A percentile compares a stretch with the other conserved stretches of the same genome.
Evolutionary conservation across 2,797 vertebrate genomes (phyloP).

Genomic region (Brachymystax lenok): DNA sequence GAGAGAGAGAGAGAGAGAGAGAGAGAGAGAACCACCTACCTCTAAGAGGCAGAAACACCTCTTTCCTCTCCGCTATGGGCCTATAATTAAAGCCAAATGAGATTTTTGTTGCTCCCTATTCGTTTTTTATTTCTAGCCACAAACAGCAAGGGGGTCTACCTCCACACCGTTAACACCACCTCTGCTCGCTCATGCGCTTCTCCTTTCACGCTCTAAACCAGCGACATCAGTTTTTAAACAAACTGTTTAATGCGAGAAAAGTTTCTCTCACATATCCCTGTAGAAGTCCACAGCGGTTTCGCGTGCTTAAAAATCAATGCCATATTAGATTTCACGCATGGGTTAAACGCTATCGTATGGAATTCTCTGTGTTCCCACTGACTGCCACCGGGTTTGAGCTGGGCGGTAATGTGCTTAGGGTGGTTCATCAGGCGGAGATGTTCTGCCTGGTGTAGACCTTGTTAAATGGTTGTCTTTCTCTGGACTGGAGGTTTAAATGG

Average conservation of each 20-base stretch:
- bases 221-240: slow-evolving; percentile 7
- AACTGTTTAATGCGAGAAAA: slow-evolving; percentile 24
- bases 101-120: slow-evolving; percentile 50
- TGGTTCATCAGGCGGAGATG: background rate
- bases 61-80: slow-evolving; percentile 13
- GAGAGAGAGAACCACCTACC: slow-evolving; percentile 51
- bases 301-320: slow-evolving; percentile 35
- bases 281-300: slow-evolving; percentile 9
- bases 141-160: slow-evolving; percentile 27
- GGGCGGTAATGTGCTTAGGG: slow-evolving; percentile 23
- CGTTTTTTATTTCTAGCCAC: slow-evolving; percentile 52
- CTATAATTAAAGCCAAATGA: slow-evolving; percentile 56
- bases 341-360: slow-evolving; percentile 23
- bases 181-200: background rate
- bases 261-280: background rate
- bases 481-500: slow-evolving; percentile 23
- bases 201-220: slow-evolving; percentile 16
- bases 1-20: slow-evolving; percentile 13
- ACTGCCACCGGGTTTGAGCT: slow-evolving; percentile 20
- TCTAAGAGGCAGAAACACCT: no score
- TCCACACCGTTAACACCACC: slow-evolving; percentile 1
- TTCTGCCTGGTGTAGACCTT: background rate
- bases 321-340: slow-evolving; percentile 41
- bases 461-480: slow-evolving; percentile 21
- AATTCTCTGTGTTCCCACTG: slow-evolving; percentile 25